phyloP scores from a whole-genome alignment of 2,113 vertebrate genomes.

The Centropus unirufus region DNA sequence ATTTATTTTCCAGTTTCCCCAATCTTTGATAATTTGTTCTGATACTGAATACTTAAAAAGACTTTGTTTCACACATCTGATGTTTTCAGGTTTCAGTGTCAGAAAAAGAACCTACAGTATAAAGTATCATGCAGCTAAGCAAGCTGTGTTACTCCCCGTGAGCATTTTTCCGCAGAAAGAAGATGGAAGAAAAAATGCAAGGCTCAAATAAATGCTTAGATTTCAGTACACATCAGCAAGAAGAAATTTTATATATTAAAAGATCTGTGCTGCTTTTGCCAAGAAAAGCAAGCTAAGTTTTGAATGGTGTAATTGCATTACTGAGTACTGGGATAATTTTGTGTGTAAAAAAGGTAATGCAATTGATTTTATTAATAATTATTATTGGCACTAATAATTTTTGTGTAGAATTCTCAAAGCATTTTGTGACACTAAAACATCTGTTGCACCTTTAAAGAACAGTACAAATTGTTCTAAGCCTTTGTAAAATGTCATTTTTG shows the following conservation, averaged over 20 bases:
- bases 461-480: not conserved
- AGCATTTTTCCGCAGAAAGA: constrained; percentile 5
- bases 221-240: not conserved
- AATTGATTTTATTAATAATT: not conserved
- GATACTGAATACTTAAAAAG: not conserved
- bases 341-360: not conserved
- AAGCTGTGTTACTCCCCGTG: not conserved
- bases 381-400: not conserved
- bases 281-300: not conserved
- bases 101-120: not conserved
- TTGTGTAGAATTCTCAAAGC: not conserved
- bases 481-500: not conserved
- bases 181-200: not conserved
- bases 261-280: not conserved
- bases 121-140: not conserved
- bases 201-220: not conserved
- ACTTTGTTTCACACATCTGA: not conserved
- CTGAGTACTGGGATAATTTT: not conserved
- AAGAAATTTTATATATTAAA: constrained; percentile 23
- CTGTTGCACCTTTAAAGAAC: not conserved
- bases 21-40: constrained; percentile 22
- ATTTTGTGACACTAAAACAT: not conserved
- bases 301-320: not conserved
- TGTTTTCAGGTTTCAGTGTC: not conserved
- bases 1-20: not conserved